These are phyloP conservation scores for Peromyscus aztecus DNA, from an alignment of 2,797 vertebrate genomes.

Conservation along the genomic window DNA sequence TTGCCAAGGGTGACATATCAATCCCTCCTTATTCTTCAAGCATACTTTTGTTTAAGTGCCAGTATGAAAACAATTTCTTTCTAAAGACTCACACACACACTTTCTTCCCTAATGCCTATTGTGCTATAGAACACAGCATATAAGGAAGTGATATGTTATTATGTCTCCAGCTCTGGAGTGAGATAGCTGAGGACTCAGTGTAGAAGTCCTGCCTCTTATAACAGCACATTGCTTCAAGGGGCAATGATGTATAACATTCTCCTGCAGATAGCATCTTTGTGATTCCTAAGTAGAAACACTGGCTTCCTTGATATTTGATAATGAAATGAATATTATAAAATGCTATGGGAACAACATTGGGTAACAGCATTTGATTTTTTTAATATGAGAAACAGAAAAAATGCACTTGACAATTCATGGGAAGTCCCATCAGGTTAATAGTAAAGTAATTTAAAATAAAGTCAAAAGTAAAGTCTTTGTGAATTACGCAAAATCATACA, in stretches of 20 bases:
- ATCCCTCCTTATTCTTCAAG: background rate
- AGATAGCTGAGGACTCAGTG: background rate
- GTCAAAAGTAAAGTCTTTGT: no score
- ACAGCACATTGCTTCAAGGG: background rate
- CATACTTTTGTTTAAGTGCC: background rate
- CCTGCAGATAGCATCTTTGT: background rate
- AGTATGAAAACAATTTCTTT: background rate
- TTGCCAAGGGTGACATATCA: background rate
- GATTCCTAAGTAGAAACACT: background rate
- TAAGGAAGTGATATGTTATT: background rate
- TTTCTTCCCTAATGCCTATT: background rate
- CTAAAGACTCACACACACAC: background rate
- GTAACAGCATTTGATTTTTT: background rate
- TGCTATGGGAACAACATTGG: background rate
- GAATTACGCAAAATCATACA: background rate
- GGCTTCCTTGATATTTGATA: background rate
- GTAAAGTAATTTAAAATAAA: constrained; percentile 2
- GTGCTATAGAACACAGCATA: background rate
- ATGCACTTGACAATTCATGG: background rate
- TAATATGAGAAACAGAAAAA: background rate
- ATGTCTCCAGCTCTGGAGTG: background rate
- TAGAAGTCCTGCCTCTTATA: background rate
- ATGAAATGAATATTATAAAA: background rate
- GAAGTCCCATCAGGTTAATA: background rate
- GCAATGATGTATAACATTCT: background rate